Evolutionary conservation across 1,140 invertebrate genomes (phyloP).

Genomic region (Eurosta solidaginis): DNA sequence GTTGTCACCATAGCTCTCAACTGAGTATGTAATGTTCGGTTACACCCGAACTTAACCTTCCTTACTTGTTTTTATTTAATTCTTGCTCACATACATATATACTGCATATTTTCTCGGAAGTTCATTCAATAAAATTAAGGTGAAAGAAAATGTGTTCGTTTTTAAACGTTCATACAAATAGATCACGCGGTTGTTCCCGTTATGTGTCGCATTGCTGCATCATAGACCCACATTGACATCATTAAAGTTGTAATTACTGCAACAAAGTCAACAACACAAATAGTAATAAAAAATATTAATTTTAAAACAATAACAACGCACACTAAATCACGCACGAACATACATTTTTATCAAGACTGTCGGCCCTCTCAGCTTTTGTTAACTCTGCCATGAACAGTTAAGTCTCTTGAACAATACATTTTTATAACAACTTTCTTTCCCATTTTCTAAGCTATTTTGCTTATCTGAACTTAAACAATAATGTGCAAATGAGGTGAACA

Average conservation of each 20-base stretch:
- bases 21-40: too few species aligned
- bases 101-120: not conserved
- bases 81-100: too few species aligned
- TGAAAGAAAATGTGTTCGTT: slow-evolving; percentile 21
- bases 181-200: slow-evolving; percentile 2
- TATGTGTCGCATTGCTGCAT: not conserved
- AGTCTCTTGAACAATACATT: not conserved
- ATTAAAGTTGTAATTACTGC: not conserved
- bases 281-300: slow-evolving; percentile 18
- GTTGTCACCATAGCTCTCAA: too few species aligned
- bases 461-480: too few species aligned
- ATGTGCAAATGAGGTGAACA: too few species aligned
- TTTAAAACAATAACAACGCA: not conserved
- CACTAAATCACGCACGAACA: not conserved
- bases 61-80: too few species aligned
- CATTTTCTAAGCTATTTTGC: not conserved
- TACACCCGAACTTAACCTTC: too few species aligned
- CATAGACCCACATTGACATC: not conserved
- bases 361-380: not conserved
- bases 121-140: slow-evolving; percentile 17
- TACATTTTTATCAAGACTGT: not conserved
- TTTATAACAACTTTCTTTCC: not conserved
- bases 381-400: not conserved
- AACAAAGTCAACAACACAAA: not conserved
- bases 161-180: not conserved